Evolutionary conservation across 2,797 vertebrate species (phyloP), one percentile per base, ranked within the genome.

Genomic region (Austrolebias charrua): DNA sequence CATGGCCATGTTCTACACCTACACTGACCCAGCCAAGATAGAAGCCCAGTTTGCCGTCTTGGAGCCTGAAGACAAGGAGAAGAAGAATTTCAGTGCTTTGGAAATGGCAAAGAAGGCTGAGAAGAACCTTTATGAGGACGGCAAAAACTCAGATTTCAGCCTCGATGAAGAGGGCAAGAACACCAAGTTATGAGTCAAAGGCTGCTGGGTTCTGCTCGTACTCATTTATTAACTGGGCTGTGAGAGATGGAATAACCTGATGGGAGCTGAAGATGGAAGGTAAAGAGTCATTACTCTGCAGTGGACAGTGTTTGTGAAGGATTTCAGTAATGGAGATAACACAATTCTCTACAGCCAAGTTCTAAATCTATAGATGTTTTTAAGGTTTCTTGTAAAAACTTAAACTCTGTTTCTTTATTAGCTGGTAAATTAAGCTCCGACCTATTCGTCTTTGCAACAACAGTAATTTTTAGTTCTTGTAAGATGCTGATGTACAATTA

Each of bases 1-100:
- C 84, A 98, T 98, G 96, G 94, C 93, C 46, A 88, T 90, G 62
- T 98, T 93, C 90, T 99, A 99, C 66, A 95, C 92, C 24, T 99
- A 99, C 64, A 50, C 82, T 5, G 94, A 98, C 81, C 96, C 96
- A 0, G 47, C 62, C 2, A 92, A 95, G 81, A 79, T 96, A 11
- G 96, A 98, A 79, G 94, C 94, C 3, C 66, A 91, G 60, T 92
- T 97, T 47, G 49, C 69, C 1, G 35, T 91, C 1, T 57, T 71
- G 0, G 88, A 93, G 2, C 79, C 79, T 0, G 71, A 88, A 0
- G 78, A 91, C 0, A 82, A 91, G 65, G 64, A 90, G 69, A 55
- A 76, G 54, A 82, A 64, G 68, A 86, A 76, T 5, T 24, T 24
- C 24, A 24, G 24, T 24, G 24, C 24, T 24, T 11, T 91, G 40